Evolutionary conservation across 2,888 invertebrate genomes (phyloP).

Genomic region (Rhagonycha lutea): DNA sequence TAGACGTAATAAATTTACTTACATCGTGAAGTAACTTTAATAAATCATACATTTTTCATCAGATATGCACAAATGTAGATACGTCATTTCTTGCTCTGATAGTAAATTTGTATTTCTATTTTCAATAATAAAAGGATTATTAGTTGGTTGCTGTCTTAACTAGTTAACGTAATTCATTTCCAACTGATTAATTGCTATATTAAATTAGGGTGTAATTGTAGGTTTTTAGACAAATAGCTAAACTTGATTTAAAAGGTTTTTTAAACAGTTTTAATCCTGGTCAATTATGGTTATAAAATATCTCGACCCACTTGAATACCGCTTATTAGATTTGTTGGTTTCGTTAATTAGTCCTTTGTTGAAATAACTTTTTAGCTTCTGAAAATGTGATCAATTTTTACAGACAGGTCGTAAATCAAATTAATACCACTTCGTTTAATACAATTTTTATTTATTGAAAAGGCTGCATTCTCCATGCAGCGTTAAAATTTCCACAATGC

Average conservation of each 20-base stretch:
- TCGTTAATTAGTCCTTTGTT: conserved; percentile 39
- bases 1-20: background rate
- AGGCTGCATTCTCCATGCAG: background rate
- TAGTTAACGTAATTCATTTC: conserved; percentile 35
- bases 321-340: conserved; percentile 39
- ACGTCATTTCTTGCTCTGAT: conserved; percentile 1
- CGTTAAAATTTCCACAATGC: background rate
- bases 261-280: background rate
- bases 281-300: conserved; percentile 27
- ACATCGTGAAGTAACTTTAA: background rate
- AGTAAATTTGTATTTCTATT: conserved; percentile 3
- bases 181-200: conserved; percentile 32
- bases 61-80: background rate
- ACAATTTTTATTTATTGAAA: background rate
- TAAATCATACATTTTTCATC: conserved; percentile 9
- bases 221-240: conserved; percentile 3
- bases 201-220: conserved; percentile 34
- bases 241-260: background rate
- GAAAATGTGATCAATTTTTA: conserved; percentile 21
- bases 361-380: conserved; percentile 25
- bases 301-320: conserved; percentile 32
- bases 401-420: conserved; percentile 34
- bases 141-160: conserved; percentile 26
- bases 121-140: conserved; percentile 8
- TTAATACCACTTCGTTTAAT: conserved; percentile 12